Conservation (phyloP, 2,888 invertebrate genomes). For the Tenthredo mesomela region DNA sequence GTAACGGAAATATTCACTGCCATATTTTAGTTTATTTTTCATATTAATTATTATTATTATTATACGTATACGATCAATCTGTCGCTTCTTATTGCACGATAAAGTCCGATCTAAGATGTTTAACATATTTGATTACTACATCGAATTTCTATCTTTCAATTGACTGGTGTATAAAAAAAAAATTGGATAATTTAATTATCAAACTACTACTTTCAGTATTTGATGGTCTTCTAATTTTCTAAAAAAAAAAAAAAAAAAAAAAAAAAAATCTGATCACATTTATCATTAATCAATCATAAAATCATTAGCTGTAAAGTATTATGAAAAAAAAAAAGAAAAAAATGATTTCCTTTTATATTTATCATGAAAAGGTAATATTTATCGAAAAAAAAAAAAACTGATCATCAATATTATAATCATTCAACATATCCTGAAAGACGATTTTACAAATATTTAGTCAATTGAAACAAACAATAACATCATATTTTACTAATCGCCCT, state of each 20-base stretch:
- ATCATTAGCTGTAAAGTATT: neutral
- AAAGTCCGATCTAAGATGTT: neutral
- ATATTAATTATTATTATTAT: neutral
- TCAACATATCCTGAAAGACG: neutral
- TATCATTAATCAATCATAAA: neutral
- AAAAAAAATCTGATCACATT: neutral
- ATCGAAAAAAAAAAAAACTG: no score
- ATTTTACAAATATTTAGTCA: neutral
- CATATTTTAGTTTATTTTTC: conserved; percentile 18
- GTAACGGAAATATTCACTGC: conserved; percentile 10
- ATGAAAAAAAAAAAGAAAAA: neutral
- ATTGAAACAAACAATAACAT: neutral
- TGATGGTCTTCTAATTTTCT: neutral
- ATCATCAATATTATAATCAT: neutral
- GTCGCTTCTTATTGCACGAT: neutral
- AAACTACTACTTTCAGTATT: neutral
- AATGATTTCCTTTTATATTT: neutral
- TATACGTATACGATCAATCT: neutral
- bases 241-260: no score
- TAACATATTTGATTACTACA: neutral
- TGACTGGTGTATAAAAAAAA: neutral
- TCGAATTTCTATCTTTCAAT: neutral
- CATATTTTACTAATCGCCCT: neutral
- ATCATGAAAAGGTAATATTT: neutral
- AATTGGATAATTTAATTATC: neutral